Percentiles rank a stretch among this genome's conserved stretches.
Evolutionary conservation across 2,113 vertebrate species (phyloP).

Genomic region (Rhizomys pruinosus): DNA sequence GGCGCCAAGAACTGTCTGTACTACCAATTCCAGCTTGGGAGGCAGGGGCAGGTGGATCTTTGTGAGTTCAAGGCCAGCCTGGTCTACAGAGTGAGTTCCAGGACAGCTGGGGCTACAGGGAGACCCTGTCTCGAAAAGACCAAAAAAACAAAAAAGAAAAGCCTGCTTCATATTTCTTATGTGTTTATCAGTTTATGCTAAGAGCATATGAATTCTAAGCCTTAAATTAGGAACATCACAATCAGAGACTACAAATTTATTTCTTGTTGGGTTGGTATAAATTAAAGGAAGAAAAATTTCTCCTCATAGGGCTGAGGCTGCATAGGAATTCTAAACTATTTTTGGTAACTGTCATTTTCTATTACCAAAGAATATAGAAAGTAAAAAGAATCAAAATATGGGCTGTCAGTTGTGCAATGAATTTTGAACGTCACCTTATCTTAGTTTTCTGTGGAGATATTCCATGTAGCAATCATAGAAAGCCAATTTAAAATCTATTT

Average conservation of each 20-base stretch:
- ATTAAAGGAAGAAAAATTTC: neutral
- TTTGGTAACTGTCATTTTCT: conserved; percentile 38
- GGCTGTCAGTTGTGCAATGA: neutral
- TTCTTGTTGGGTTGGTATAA: conserved; percentile 14
- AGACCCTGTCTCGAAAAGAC: too few species aligned
- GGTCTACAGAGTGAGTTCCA: too few species aligned
- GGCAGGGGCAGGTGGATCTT: too few species aligned
- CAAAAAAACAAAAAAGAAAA: too few species aligned
- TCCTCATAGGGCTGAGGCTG: neutral
- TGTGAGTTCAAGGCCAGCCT: too few species aligned
- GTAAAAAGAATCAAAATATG: conserved; percentile 20
- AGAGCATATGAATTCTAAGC: conserved; percentile 17
- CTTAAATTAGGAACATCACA: conserved; percentile 52
- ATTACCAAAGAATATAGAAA: neutral
- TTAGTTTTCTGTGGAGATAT: conserved; percentile 29
- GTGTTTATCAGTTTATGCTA: neutral
- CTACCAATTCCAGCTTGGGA: too few species aligned
- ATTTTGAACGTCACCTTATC: conserved; percentile 39
- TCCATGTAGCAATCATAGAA: conserved; percentile 10
- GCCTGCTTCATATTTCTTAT: conserved; percentile 3
- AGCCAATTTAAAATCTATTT: conserved; percentile 50
- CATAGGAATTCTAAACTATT: neutral
- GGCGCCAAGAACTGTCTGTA: too few species aligned
- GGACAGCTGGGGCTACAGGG: too few species aligned
- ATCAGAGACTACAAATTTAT: conserved; percentile 40